phyloP scores from a whole-genome alignment of 2,888 invertebrate genomes.

The Cinara cedri region DNA sequence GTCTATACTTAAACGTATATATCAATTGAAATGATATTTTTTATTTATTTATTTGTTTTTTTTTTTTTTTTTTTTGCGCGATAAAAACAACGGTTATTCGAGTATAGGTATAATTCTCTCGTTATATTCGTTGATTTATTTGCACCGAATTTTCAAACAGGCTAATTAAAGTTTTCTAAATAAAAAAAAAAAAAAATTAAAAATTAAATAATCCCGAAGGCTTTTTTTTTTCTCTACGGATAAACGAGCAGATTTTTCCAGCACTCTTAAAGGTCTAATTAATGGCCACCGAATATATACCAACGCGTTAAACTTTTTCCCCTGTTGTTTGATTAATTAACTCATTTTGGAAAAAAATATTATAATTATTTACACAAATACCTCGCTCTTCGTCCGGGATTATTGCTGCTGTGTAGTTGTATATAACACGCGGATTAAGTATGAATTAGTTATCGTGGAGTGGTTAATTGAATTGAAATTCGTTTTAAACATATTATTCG shows the following conservation, averaged over 20 bases:
- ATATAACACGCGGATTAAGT: slow-evolving; percentile 8
- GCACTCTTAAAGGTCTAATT: slow-evolving; percentile 38
- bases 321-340: slow-evolving; percentile 38
- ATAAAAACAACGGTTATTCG: background rate
- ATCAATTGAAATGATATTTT: background rate
- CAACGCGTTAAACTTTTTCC: slow-evolving; percentile 16
- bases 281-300: slow-evolving; percentile 32
- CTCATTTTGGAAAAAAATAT: slow-evolving; percentile 23
- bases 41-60: background rate
- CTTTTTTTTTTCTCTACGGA: slow-evolving; percentile 27
- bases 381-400: background rate
- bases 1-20: background rate
- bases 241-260: slow-evolving; percentile 32
- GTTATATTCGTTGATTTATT: slow-evolving; percentile 30
- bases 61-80: background rate
- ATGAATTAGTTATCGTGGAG: too few relatives aligned
- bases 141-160: slow-evolving; percentile 6
- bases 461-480: too few relatives aligned
- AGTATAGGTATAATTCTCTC: too few relatives aligned
- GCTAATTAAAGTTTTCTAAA: slow-evolving; percentile 26
- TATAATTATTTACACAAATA: slow-evolving; percentile 22
- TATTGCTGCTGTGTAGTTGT: background rate
- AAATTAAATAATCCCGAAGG: background rate
- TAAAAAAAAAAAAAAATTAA: slow-evolving; percentile 8
- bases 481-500: too few relatives aligned